Evolutionary conservation across 2,797 vertebrate genomes (phyloP).

Genomic region (Pogoniulus pusillus): DNA sequence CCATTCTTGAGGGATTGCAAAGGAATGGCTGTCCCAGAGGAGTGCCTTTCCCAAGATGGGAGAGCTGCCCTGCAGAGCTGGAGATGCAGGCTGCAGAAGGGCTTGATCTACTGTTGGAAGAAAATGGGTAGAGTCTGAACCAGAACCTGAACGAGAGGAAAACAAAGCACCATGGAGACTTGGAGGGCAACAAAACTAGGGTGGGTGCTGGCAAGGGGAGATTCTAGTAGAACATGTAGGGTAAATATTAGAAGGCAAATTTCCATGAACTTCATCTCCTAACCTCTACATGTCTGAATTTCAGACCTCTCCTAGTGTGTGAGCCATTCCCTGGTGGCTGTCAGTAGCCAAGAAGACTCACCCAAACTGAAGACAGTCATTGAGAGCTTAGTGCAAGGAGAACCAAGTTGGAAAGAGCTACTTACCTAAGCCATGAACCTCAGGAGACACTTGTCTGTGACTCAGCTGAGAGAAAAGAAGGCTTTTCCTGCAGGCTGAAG

Average conservation of each 20-base stretch:
- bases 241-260: neutral
- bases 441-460: neutral
- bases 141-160: neutral
- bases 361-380: neutral
- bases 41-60: accelerated
- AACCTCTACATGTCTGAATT: neutral
- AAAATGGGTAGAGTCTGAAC: neutral
- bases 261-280: neutral
- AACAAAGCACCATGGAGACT: neutral
- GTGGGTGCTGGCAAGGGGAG: neutral
- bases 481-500: neutral
- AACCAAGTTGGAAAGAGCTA: neutral
- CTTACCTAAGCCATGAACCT: neutral
- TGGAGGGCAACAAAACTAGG: neutral
- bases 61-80: too few species aligned
- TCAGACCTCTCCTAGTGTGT: too few species aligned
- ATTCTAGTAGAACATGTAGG: neutral
- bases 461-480: neutral
- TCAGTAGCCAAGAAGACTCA: neutral
- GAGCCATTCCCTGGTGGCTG: neutral
- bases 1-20: accelerated
- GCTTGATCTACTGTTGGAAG: neutral
- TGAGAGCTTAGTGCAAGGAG: neutral
- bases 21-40: accelerated
- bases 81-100: neutral